Conservation (phyloP, 2,888 invertebrate species). For the Rhagonycha lutea region DNA sequence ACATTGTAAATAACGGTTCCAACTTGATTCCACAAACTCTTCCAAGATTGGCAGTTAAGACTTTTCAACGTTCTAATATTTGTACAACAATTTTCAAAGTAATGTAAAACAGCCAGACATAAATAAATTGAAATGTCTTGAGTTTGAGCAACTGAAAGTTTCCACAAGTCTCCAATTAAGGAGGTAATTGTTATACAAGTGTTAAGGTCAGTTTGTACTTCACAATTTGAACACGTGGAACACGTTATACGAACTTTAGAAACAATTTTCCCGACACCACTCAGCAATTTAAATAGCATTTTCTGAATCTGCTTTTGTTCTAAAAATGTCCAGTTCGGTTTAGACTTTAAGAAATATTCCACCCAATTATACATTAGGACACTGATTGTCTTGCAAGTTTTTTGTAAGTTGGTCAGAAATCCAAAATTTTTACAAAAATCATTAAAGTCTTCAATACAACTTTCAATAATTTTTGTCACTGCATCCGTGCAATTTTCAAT, state of each 20-base stretch:
- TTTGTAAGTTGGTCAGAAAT: background rate
- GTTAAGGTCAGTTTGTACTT: background rate
- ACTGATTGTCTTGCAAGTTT: background rate
- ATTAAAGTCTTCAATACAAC: background rate
- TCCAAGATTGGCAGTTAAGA: constrained; percentile 33
- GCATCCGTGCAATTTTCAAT: background rate
- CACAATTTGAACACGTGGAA: constrained; percentile 2
- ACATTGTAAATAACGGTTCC: constrained; percentile 35
- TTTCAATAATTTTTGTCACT: background rate
- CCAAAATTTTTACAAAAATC: background rate
- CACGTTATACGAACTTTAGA: constrained; percentile 4
- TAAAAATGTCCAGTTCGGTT: background rate
- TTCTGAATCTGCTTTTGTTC: background rate
- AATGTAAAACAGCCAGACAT: background rate
- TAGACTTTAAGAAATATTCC: background rate
- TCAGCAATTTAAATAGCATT: constrained; percentile 8
- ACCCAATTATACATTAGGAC: background rate
- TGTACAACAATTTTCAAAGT: constrained; percentile 29
- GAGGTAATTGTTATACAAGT: background rate
- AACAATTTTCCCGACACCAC: background rate
- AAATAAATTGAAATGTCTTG: background rate
- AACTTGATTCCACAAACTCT: constrained; percentile 28
- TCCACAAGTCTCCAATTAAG: constrained; percentile 4
- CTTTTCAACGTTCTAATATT: constrained; percentile 27
- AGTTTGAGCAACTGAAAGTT: constrained; percentile 1